Base-by-base conservation (phyloP, 1,140 invertebrate genomes). In the Drosophila mayri region DNA sequence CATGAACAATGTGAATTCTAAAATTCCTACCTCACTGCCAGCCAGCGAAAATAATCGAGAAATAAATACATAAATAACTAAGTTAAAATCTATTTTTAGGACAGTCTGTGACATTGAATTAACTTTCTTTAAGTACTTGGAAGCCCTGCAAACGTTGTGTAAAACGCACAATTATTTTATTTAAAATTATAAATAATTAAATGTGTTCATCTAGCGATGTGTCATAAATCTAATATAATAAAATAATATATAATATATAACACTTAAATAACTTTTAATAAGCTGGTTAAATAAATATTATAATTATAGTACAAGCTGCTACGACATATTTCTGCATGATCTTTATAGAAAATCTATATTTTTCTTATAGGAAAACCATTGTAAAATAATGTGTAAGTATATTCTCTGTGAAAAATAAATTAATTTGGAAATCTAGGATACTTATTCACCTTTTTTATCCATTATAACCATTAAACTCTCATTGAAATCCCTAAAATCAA, bases 1-100 rank as follows among this genome's bases (percentile, higher is more conserved):
- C 47, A 40, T 58, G 64, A 66, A 77, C 66, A 82, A 76, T 83
- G 79, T 60, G 76, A 86, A 79, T 83, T 63, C 47, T 63, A 66
- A 79, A 87, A 75, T 73, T 79, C 74, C 50, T 63, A 14, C 59
- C 75, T 60, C 46, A 7, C 41, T 70, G 70, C 30, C 71, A 30
- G 16, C 16, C 32, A 11, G 28, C 40, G 25, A 18, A 62, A 79
- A 47, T 58, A 32, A 81, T 68, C 32, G 43, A 30, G 54, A 41
- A 59, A 59, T 71, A 30, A 38, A 59, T 72, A 30, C 32, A 43
- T 38, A 55, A 76, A 61, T 61, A 77, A 49, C 37, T 49, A 14
- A 25, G 50, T 41, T 44, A 7, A 32, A 67, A 57, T 20, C 16
- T 46, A 38, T 44, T 40, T 47, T 16, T 4, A 32, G 18, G 25